A percentile compares a stretch with the other conserved stretches of the same genome.
Conservation (phyloP, 2,888 invertebrate species). For the Eretmocerus hayati region DNA sequence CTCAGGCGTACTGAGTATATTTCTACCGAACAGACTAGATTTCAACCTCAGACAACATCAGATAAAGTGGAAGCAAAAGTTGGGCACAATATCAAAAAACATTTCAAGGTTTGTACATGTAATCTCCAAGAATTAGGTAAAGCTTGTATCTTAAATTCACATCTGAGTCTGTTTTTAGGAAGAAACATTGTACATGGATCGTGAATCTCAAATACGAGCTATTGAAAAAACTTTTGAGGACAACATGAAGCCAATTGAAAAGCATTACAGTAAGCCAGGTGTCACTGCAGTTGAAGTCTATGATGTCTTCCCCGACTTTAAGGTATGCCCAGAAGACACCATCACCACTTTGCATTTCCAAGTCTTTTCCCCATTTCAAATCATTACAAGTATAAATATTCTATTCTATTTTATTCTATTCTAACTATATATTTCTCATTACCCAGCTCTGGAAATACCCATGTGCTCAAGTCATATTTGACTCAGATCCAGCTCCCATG, state of each 20-base stretch:
- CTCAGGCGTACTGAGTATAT: slow-evolving; percentile 97
- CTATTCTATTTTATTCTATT: slow-evolving; percentile 6
- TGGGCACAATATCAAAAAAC: slow-evolving; percentile 95
- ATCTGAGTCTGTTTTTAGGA: slow-evolving; percentile 52
- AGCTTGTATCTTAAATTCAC: no score
- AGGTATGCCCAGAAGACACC: slow-evolving; percentile 44
- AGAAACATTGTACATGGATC: slow-evolving; percentile 91
- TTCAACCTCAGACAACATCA: slow-evolving; percentile 83
- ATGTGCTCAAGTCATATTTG: slow-evolving; percentile 96
- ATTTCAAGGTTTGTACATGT: slow-evolving; percentile 57
- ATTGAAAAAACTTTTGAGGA: slow-evolving; percentile 97
- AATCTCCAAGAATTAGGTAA: no score
- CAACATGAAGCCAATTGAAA: slow-evolving; percentile 73
- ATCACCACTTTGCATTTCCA: no score
- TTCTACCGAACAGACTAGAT: slow-evolving; percentile 95
- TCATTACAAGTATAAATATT: not conserved
- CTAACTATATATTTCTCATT: no score
- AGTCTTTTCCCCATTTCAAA: no score
- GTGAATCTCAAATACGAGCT: slow-evolving; percentile 93
- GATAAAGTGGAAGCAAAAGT: slow-evolving; percentile 99
- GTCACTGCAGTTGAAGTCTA: slow-evolving; percentile 85
- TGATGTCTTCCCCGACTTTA: slow-evolving; percentile 91
- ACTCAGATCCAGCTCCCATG: slow-evolving; percentile 92
- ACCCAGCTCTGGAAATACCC: slow-evolving; percentile 88
- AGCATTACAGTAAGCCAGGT: slow-evolving; percentile 95